Base-by-base conservation (phyloP, 2,797 vertebrate genomes). In the Enteromius radiatus region DNA sequence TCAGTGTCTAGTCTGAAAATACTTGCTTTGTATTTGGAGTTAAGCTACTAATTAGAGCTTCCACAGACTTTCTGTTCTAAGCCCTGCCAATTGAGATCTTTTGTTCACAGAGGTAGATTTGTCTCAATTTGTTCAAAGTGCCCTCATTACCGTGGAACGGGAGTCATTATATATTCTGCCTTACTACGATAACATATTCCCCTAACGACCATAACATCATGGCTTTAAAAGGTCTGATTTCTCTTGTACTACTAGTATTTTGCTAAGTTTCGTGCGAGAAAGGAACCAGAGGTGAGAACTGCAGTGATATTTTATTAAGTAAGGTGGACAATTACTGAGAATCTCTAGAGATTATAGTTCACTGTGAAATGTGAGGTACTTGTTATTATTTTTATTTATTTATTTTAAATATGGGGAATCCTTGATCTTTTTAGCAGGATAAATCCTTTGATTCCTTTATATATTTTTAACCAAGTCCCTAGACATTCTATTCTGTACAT, bases 111-210 rank as follows among this genome's bases (percentile, higher is more conserved):
- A 64, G 38, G 82, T 84, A 84, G 86, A 84, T 86, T 86, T 74
- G 74, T 87, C 78, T 78, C 71, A 74, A 81, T 88, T 85, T 84
- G 86, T 71, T 81, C 67, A 86, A 67, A 69, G 78, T 80, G 59
- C 81, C 78, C 83, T 86, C 84, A 85, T 87, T 87, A 84, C 75
- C 2, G 43, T 47, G 38, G 33, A 73, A 56, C 21, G 19, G 68
- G 49, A 36, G 67, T 84, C 79, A 87, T 88, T 84, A 86, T 83
- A 84, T 80, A 81, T 77, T 65, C 84, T 73, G 36, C 41, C 67
- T 77, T 78, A 79, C 84, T 85, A 82, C 19, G 71, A 76, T 82
- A 82, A 76, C 82, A 82, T 82, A 71, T 70, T 67, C 45, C 69
- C 49, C 49, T 76, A 81, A 82, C 54, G 15, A 59, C 56, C 76